Conservation (phyloP, 2,888 invertebrate species). For the Trichogramma evanescens region DNA sequence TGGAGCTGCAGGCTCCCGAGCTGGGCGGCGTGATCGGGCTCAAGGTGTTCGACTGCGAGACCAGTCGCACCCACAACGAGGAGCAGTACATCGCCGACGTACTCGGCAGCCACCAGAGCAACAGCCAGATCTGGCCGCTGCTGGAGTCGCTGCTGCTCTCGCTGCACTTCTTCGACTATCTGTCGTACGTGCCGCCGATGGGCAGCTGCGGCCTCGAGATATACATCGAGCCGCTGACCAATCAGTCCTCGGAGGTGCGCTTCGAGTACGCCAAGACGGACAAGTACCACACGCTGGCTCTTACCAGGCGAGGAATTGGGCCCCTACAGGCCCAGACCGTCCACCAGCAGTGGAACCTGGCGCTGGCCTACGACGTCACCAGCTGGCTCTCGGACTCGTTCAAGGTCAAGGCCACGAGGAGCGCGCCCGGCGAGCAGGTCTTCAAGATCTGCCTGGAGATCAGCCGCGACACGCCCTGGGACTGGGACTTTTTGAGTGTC, state of each 20-base stretch:
- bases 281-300: constrained; percentile 32
- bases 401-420: constrained; percentile 39
- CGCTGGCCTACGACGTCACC: constrained; percentile 33
- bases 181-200: constrained; percentile 39
- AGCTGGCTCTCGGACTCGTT: constrained; percentile 36
- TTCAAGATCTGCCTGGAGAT: constrained; percentile 40
- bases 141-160: constrained; percentile 35
- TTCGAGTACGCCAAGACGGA: constrained; percentile 31
- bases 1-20: constrained; percentile 34
- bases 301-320: constrained; percentile 34
- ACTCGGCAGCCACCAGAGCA: constrained; percentile 38
- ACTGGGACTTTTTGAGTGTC: constrained; percentile 38
- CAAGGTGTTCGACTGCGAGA: constrained; percentile 40
- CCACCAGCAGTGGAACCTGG: constrained; percentile 41
- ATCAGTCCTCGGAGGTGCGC: constrained; percentile 36
- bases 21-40: constrained; percentile 36
- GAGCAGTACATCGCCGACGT: constrained; percentile 35
- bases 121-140: constrained; percentile 38
- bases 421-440: constrained; percentile 31
- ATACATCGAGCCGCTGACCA: constrained; percentile 35
- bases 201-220: constrained; percentile 40
- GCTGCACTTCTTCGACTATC: constrained; percentile 40
- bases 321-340: constrained; percentile 30
- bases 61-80: constrained; percentile 24
- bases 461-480: constrained; percentile 38